These are phyloP conservation scores for Digitonthophagus gazella DNA, from an alignment of 2,888 invertebrate species.

Conservation along the genomic window DNA sequence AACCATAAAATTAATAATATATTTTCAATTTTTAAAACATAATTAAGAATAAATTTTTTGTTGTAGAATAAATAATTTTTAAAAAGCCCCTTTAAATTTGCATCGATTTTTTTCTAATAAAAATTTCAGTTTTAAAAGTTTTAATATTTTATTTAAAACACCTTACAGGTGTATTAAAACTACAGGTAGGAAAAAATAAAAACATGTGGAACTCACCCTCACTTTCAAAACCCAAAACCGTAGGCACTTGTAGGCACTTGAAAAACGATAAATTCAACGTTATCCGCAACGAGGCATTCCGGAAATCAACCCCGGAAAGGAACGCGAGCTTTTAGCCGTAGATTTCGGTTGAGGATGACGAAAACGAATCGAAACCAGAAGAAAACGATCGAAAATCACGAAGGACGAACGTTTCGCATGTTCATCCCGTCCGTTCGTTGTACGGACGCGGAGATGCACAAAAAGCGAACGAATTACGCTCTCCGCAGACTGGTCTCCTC, in stretches of 20 bases:
- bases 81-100: too few species aligned
- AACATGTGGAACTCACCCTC: too few species aligned
- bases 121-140: too few species aligned
- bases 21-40: too few species aligned
- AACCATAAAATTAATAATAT: neutral
- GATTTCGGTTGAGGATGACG: neutral
- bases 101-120: too few species aligned
- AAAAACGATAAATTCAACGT: neutral
- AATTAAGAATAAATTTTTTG: too few species aligned
- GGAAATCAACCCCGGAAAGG: neutral
- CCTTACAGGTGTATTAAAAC: too few species aligned
- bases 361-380: neutral
- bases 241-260: neutral
- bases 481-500: constrained; percentile 4
- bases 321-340: neutral
- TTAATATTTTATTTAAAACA: too few species aligned
- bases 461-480: constrained; percentile 12
- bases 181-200: too few species aligned
- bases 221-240: too few species aligned
- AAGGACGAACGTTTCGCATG: neutral
- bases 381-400: constrained; percentile 4
- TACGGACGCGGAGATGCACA: constrained; percentile 12
- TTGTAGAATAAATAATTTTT: too few species aligned
- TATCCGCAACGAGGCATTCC: neutral
- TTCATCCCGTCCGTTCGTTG: neutral